Base-by-base conservation (phyloP, 2,797 vertebrate genomes). In the Paratrypauchen microcephalus region DNA sequence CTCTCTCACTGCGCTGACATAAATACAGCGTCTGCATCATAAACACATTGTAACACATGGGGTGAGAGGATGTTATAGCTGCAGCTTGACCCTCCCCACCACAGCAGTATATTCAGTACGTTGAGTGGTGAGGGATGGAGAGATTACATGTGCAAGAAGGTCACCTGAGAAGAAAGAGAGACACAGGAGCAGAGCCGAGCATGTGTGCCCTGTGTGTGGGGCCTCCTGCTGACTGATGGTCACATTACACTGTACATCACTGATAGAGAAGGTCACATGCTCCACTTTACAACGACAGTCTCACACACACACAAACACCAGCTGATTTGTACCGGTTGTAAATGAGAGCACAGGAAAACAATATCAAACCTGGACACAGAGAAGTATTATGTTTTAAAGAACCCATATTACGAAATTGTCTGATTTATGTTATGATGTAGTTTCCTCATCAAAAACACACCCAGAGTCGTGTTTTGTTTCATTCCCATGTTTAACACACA, bases 111-210 rank as follows among this genome's bases (percentile, higher is more conserved):
- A 24, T 23, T 23, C 21, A 26, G 23, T 15, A 19, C 19, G 26
- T 18, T 28, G 56, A 59, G 63, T 71, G 65, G 69, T 76, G 54
- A 80, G 74, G 70, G 79, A 71, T 36, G 48, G 74, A 81, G 76
- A 79, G 84, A 75, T 74, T 72, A 75, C 28, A 74, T 23, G 47
- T 32, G 60, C 66, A 58, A 66, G 79, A 73, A 79, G 81, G 77
- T 80, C 72, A 81, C 52, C 48, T 62, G 47, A 59, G 52, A 23
- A 61, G 32, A 19, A n/a, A 21, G 59, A 23, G 39, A 55, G 54
- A 36, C 74, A 45, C 74, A 45, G 62, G 59, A 79, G 21, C 57
- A 72, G 56, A 13, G 18, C 30, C 23, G 23, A 70, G 32, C 50
- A 67, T 30, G 41, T 16, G 15, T 32, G 5, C 39, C 9, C 3